Percentiles rank a stretch among this genome's conserved stretches.
phyloP scores from a whole-genome alignment of 1,140 invertebrate species.

The Bombyx mori region DNA sequence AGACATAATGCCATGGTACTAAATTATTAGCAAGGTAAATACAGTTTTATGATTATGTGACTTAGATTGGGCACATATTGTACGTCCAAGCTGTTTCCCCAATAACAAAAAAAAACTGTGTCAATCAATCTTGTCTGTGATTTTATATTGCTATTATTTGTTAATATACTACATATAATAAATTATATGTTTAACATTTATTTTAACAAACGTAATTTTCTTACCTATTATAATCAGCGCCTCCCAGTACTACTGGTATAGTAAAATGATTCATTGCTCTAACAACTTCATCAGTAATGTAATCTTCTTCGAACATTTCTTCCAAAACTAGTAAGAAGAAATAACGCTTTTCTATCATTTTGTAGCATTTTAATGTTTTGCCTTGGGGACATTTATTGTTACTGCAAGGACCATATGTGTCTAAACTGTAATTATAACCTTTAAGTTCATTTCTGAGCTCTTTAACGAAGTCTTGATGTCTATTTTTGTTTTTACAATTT shows the following conservation, averaged over 20 bases:
- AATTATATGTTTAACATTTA: too few species aligned
- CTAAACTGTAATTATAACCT: conserved; percentile 40
- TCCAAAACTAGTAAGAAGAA: conserved; percentile 47
- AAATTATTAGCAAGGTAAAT: too few species aligned
- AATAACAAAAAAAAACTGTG: too few species aligned
- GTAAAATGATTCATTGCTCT: conserved; percentile 53
- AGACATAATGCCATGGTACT: too few species aligned
- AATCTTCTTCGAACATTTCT: conserved; percentile 68
- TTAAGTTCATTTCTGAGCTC: conserved; percentile 37
- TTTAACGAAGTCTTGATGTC: conserved; percentile 36
- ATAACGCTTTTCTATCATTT: conserved; percentile 44
- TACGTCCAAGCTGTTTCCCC: too few species aligned
- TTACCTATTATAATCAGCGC: conserved; percentile 46
- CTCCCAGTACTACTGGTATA: conserved; percentile 70
- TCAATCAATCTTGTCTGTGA: too few species aligned
- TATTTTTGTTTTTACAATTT: conserved; percentile 38
- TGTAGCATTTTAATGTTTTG: conserved; percentile 30
- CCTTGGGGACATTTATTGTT: conserved; percentile 32
- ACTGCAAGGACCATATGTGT: conserved; percentile 42
- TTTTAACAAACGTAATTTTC: too few species aligned
- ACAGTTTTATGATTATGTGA: too few species aligned
- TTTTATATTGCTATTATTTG: too few species aligned
- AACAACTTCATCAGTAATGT: conserved; percentile 77
- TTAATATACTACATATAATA: too few species aligned
- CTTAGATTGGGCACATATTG: too few species aligned